Conservation (phyloP, 2,888 invertebrate genomes). For the Coelogynopora nodosa region DNA sequence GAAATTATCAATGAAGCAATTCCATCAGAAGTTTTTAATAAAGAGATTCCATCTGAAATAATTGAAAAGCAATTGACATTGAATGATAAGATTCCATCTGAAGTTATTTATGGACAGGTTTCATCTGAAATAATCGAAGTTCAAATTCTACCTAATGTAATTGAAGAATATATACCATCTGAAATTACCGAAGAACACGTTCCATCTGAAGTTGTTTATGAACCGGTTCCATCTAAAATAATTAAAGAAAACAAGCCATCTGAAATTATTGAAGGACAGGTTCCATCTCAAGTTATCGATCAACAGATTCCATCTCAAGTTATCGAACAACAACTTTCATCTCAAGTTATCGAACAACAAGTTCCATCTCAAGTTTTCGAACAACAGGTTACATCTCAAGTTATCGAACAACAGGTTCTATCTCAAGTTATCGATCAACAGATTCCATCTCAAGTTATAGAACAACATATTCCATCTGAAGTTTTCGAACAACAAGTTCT, state of each 20-base stretch:
- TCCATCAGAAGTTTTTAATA: background rate
- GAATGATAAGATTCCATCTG: no score
- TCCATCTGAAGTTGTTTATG: no score
- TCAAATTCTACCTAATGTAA: background rate
- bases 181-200: background rate
- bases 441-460: background rate
- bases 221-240: no score
- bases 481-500: background rate
- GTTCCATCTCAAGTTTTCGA: background rate
- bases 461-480: background rate
- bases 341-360: background rate
- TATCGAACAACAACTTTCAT: background rate
- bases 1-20: no score
- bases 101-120: background rate
- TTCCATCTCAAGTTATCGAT: background rate
- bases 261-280: background rate
- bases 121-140: background rate
- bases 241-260: background rate
- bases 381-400: background rate
- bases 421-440: no score
- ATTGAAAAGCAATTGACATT: no score
- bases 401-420: background rate
- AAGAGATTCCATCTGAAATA: no score
- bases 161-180: background rate
- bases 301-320: background rate